phyloP scores from a whole-genome alignment of 2,113 vertebrate genomes.

The Tupaia tana region DNA sequence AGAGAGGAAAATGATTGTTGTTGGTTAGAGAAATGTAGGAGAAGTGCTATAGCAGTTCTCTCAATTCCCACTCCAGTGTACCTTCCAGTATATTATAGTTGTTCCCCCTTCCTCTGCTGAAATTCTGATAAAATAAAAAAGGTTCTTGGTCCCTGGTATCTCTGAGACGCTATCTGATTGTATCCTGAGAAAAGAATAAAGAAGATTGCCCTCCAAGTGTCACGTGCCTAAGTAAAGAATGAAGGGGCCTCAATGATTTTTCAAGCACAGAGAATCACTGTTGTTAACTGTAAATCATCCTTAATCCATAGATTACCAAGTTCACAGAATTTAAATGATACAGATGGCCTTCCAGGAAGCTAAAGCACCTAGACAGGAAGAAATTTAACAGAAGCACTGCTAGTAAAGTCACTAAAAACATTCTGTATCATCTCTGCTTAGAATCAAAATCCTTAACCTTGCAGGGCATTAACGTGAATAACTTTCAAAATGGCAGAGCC shows the following conservation, averaged over 20 bases:
- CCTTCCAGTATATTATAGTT: neutral
- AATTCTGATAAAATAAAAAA: conserved; percentile 12
- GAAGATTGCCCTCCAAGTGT: neutral
- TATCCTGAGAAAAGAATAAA: conserved; percentile 14
- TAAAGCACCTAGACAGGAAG: conserved; percentile 14
- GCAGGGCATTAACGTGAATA: conserved; percentile 53
- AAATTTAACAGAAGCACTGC: neutral
- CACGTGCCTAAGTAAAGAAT: conserved; percentile 51
- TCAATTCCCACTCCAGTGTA: neutral
- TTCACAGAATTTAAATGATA: neutral
- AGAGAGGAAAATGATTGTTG: neutral
- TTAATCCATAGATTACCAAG: conserved; percentile 41
- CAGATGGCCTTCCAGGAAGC: neutral
- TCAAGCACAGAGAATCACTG: conserved; percentile 6
- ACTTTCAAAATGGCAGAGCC: conserved; percentile 66
- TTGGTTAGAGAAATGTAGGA: neutral
- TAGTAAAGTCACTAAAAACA: conserved; percentile 57
- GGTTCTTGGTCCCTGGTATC: neutral
- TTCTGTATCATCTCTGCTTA: conserved; percentile 27
- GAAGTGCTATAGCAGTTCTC: neutral
- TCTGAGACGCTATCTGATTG: conserved; percentile 21
- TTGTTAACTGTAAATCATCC: conserved; percentile 30
- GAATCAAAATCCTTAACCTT: conserved; percentile 62
- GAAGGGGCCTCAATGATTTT: conserved; percentile 4
- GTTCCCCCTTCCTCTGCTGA: neutral